phyloP scores from a whole-genome alignment of 2,797 vertebrate genomes.

The Falco peregrinus region DNA sequence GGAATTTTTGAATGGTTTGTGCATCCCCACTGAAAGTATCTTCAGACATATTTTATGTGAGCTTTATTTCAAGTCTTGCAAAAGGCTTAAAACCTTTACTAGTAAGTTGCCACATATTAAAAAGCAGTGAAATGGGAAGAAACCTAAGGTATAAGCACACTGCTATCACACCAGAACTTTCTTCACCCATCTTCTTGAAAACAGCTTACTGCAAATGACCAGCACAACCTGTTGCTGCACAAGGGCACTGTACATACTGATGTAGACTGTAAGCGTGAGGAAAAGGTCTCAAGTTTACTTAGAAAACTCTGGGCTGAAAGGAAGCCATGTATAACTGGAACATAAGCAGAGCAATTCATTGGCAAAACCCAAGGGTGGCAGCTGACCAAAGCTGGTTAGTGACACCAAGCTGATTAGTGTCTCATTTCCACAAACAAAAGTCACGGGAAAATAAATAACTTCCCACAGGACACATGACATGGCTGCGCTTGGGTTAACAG shows the following conservation, averaged over 20 bases:
- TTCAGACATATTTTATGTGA: background rate
- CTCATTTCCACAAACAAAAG: conserved; percentile 36
- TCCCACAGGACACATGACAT: conserved; percentile 11
- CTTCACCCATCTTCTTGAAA: background rate
- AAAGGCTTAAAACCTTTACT: background rate
- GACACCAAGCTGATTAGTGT: conserved; percentile 46
- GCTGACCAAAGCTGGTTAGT: conserved; percentile 41
- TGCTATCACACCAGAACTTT: background rate
- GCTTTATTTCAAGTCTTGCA: background rate
- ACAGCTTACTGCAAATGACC: background rate
- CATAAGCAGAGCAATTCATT: background rate
- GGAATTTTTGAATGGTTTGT: background rate
- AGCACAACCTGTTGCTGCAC: background rate
- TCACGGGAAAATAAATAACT: conserved; percentile 43
- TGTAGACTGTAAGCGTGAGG: background rate
- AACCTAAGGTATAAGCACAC: background rate
- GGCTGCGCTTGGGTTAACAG: background rate
- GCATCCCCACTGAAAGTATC: background rate
- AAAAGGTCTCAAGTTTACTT: background rate
- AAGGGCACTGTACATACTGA: background rate
- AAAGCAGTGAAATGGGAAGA: background rate
- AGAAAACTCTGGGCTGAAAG: background rate
- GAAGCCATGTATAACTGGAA: conserved; percentile 4
- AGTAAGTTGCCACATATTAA: background rate
- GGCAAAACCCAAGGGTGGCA: conserved; percentile 31